Conservation (phyloP, 2,797 vertebrate genomes). For the Synaphobranchus kaupii region DNA sequence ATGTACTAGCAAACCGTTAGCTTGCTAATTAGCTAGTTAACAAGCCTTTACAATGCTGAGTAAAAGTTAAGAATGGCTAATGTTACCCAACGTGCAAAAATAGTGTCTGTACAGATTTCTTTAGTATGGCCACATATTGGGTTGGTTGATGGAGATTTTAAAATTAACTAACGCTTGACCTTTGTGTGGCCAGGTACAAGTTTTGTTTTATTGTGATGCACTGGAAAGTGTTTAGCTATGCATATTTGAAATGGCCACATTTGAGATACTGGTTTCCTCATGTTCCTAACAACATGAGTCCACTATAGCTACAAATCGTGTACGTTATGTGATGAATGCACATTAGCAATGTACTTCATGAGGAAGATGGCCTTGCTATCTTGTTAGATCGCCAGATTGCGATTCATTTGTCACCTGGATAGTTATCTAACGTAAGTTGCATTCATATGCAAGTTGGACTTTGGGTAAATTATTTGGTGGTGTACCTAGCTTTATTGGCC, state of each 20-base stretch:
- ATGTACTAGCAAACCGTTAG: background rate
- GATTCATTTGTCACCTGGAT: no score
- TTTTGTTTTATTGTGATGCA: conserved; percentile 1
- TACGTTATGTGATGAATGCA: background rate
- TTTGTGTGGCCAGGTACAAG: background rate
- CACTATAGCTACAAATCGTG: background rate
- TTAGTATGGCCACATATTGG: background rate
- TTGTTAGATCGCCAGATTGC: no score
- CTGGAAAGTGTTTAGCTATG: background rate
- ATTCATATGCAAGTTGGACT: no score
- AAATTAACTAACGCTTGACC: background rate
- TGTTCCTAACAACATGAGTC: background rate
- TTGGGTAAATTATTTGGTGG: background rate
- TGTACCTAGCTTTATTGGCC: background rate
- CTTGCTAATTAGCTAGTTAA: background rate
- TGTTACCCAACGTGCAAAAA: background rate
- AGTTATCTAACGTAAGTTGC: no score
- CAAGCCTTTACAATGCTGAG: background rate
- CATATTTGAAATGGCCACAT: background rate
- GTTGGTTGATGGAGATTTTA: background rate
- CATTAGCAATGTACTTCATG: background rate
- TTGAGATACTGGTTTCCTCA: background rate
- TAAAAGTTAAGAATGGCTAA: background rate
- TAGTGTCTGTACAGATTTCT: background rate
- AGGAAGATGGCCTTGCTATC: no score